Evolutionary conservation across 2,888 invertebrate genomes (phyloP).

Genomic region (Diaphora mendica): DNA sequence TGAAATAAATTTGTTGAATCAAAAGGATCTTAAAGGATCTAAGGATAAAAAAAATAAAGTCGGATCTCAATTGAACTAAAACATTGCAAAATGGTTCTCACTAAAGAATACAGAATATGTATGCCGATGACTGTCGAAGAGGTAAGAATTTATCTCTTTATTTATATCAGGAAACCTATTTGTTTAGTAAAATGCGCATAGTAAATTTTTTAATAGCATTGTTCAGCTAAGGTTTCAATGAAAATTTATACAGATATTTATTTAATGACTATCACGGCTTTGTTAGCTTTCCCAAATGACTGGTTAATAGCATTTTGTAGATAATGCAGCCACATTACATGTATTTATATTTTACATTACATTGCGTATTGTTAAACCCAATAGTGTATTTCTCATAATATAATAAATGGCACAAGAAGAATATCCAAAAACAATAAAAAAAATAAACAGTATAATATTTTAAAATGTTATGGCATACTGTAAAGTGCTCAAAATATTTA

Average conservation of each 20-base stretch:
- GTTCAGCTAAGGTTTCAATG: neutral
- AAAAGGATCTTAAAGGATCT: neutral
- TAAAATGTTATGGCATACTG: neutral
- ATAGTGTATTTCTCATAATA: neutral
- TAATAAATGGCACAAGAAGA: neutral
- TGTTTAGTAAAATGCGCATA: neutral
- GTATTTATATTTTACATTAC: neutral
- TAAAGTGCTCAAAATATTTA: neutral
- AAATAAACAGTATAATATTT: neutral
- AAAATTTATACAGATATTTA: neutral
- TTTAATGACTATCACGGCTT: neutral
- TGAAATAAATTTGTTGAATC: neutral
- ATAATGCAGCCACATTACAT: neutral
- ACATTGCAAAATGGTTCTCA: constrained; percentile 89
- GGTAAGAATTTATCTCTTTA: constrained; percentile 82
- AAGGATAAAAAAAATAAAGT: neutral
- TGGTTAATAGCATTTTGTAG: neutral
- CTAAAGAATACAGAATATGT: constrained; percentile 95
- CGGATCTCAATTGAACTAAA: neutral
- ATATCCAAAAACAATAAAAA: neutral
- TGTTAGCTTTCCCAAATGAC: neutral
- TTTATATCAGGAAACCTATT: neutral
- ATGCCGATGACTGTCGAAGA: constrained; percentile 97
- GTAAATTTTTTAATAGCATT: neutral
- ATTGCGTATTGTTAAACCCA: neutral